Evolutionary conservation across 2,797 vertebrate genomes (phyloP), one percentile per base, ranked within the genome.

Genomic region (Myripristis jacobus): DNA sequence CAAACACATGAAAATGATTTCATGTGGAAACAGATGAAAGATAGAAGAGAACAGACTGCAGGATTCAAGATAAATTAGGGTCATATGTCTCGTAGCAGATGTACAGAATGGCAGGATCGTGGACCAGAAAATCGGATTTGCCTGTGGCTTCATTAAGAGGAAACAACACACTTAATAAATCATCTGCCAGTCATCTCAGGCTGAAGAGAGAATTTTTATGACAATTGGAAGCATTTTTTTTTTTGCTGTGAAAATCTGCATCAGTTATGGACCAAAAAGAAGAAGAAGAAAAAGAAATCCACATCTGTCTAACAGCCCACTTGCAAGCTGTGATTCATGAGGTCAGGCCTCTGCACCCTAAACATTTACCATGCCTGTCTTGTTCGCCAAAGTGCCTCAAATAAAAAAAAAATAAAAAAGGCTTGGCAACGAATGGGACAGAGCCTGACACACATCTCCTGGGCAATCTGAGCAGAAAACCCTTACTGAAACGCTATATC

Each of bases 141-240:
- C 22, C 29, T 27, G 66, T 50, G 64, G 12, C 27, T 27, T n/a
- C 25, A 51, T 67, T 5, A 22, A 54, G 31, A 29, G 9, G 51
- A 77, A 66, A 29, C 19, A 19, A 2, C 9, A 29, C 12, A 25
- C 38, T 27, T 44, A 52, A 66, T 59, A 19, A 66, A 51, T 66
- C 25, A 0, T 7, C 13, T 27, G 47, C 55, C 18, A 62, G 21
- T 3, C 41, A 3, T 43, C 15, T 38, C 2, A 61, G 48, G 21
- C 24, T 24, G 10, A 51, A 51, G 2, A n/a, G 15, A 54, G 9
- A 27, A 11, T 10, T 69, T 31, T 66, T 9, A 2, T 51, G 61
- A 64, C 31, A 68, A n/a, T 24, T 55, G 36, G 31, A 68, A 27
- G 8, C 8, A 24, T 22, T 76, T 63, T 36, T 74, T 29, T 54